Percentiles rank a stretch among this genome's conserved stretches.
Conservation (phyloP, 1,140 invertebrate species). For the Heliconius eleuchia region DNA sequence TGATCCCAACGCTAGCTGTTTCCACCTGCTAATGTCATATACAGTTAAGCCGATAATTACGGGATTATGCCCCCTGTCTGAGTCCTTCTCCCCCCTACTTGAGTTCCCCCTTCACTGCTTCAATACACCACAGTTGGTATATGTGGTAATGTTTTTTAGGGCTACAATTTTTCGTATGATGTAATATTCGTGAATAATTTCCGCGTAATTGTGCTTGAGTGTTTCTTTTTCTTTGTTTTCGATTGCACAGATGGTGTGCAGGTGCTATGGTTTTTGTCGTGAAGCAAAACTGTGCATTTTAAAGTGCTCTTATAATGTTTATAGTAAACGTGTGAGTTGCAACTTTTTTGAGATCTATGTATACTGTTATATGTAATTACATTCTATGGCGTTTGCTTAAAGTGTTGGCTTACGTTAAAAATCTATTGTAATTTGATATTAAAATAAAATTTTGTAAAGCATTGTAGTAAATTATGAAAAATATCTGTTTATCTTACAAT, state of each 20-base stretch:
- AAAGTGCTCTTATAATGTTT: conserved; percentile 41
- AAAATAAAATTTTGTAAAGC: no score
- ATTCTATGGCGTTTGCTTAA: neutral
- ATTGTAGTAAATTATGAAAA: no score
- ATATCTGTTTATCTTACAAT: no score
- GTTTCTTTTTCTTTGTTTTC: conserved; percentile 50
- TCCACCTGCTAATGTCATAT: conserved; percentile 74
- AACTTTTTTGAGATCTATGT: neutral
- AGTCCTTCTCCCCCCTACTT: conserved; percentile 47
- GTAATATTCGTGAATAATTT: conserved; percentile 70
- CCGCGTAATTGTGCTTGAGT: conserved; percentile 62
- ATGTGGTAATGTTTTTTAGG: conserved; percentile 75
- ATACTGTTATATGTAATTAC: neutral
- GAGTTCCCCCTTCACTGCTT: conserved; percentile 58
- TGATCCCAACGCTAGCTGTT: conserved; percentile 49
- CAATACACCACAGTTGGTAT: conserved; percentile 64
- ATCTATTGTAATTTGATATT: no score
- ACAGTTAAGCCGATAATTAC: conserved; percentile 76
- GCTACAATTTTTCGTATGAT: conserved; percentile 75
- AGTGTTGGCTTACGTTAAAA: no score
- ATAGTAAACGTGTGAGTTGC: neutral
- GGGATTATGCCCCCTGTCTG: conserved; percentile 69
- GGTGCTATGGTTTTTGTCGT: conserved; percentile 43
- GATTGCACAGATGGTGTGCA: conserved; percentile 39
- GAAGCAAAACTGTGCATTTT: conserved; percentile 42